Conservation (phyloP, 2,113 vertebrate species). For the Brachypodius melanocephalos region DNA sequence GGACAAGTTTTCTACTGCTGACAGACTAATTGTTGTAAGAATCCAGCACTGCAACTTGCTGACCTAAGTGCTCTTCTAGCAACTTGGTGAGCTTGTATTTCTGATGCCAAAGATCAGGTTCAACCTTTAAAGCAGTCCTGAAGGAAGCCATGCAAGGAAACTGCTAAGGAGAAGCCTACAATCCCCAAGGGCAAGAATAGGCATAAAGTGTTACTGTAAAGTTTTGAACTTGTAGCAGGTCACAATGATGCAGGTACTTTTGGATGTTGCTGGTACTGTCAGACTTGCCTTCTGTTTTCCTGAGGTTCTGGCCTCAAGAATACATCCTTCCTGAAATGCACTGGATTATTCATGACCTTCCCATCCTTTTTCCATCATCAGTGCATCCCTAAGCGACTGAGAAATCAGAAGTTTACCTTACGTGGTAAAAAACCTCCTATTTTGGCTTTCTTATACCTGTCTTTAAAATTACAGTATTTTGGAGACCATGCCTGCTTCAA, state of each 20-base stretch:
- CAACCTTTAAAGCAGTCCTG: neutral
- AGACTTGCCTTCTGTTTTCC: neutral
- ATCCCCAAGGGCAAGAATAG: neutral
- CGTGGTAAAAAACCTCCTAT: neutral
- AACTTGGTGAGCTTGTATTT: neutral
- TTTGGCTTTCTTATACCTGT: neutral
- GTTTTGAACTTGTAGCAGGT: neutral
- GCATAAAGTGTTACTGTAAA: neutral
- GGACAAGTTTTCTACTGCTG: neutral
- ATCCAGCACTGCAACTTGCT: neutral
- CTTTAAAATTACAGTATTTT: neutral
- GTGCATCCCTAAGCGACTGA: neutral
- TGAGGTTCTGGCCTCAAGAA: neutral
- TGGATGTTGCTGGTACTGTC: neutral
- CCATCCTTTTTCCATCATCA: neutral
- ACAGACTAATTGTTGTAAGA: neutral
- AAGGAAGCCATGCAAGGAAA: neutral
- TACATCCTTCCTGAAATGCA: neutral
- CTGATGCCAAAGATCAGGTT: neutral
- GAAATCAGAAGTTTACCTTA: neutral
- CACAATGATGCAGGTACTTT: fast-evolving
- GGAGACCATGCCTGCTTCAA: neutral
- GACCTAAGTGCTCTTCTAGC: neutral
- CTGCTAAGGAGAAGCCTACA: neutral
- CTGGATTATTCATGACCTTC: neutral